Evolutionary conservation across 2,797 vertebrate genomes (phyloP).

Genomic region (Onychomys arenicola): DNA sequence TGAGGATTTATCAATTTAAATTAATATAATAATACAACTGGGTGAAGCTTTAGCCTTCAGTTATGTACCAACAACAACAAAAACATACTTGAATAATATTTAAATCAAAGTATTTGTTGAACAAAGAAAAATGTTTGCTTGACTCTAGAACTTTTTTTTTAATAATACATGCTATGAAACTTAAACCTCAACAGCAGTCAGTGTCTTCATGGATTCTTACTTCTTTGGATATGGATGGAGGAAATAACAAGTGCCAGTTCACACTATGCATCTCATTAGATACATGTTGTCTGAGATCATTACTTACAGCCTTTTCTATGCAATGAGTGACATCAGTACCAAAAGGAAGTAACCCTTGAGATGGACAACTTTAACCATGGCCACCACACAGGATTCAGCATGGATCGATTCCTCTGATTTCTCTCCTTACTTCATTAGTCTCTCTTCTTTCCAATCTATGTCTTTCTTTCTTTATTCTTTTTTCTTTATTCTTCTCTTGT

Average conservation of each 20-base stretch:
- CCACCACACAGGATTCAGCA: accelerated
- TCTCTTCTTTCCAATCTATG: neutral
- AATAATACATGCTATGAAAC: neutral
- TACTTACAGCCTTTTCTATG: neutral
- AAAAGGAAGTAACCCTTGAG: neutral
- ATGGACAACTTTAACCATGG: neutral
- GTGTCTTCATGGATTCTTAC: neutral
- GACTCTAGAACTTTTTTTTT: neutral
- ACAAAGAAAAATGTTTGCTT: neutral
- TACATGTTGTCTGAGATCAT: accelerated
- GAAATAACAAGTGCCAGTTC: neutral
- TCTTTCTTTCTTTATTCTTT: neutral
- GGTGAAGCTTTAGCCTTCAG: neutral
- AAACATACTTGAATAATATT: neutral
- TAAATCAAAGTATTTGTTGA: neutral
- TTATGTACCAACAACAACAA: neutral
- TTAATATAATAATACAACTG: neutral
- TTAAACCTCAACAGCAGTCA: neutral
- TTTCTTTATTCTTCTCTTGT: neutral
- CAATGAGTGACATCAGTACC: neutral
- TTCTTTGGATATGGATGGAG: neutral
- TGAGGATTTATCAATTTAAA: neutral
- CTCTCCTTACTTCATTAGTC: neutral
- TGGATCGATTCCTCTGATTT: too few relatives aligned
- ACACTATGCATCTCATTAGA: neutral